Base-by-base conservation (phyloP, 1,140 invertebrate species). In the Thaumatotibia leucotreta region DNA sequence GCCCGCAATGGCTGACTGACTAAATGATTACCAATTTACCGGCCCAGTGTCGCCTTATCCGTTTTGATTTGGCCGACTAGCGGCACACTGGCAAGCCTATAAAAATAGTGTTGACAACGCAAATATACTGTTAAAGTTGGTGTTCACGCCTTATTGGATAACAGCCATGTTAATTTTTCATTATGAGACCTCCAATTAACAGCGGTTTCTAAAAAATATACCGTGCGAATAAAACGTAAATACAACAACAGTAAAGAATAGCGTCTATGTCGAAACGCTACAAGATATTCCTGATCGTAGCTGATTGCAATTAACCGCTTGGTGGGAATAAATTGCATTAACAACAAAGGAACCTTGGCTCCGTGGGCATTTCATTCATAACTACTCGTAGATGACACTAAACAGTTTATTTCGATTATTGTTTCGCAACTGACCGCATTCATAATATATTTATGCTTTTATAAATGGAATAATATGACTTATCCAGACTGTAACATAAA, bases 261-360 rank as follows among this genome's bases (percentile, higher is more conserved):
- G 73, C 70, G 73, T 80, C 64, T 82, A 79, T 85, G 81, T 80
- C 78, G 80, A 88, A 88, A 88, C 78, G 67, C 69, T 69, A 76
- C 67, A 84, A 81, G 75, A 76, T 74, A 73, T 78, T 75, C 71
- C 76, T 78, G 79, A 86, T 86, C 73, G 71, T 76, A 72, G 81
- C 75, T 81, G 83, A 82, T 86, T 79, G 77, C 80, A 85, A 82
- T 82, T 79, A 80, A 83, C 77, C 71, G 75, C 77, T 82, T 76
- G 84, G 84, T 89, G 84, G 81, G 86, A 89, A 86, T 72, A 79
- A 77, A 79, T 79, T 80, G 80, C 77, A 75, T 79, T 77, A 73
- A 82, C 77, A 86, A 87, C 81, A 87, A 87, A 82, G 82, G 61
- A 78, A 75, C 84, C 84, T 87, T 89, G 82, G 73, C 67, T 70